phyloP scores from a whole-genome alignment of 1,140 invertebrate genomes.

The Drosophila repletoides region DNA sequence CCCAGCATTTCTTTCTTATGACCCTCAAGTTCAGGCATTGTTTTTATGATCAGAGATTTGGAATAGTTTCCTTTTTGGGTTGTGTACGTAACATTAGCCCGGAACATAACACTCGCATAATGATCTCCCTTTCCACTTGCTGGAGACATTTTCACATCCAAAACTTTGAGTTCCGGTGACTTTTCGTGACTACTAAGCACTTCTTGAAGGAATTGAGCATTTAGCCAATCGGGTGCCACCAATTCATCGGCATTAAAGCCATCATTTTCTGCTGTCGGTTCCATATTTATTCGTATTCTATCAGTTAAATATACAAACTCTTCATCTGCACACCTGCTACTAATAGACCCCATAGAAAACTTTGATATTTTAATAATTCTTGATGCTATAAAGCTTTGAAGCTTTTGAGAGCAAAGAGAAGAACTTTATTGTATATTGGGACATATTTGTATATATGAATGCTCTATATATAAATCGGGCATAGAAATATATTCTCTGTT shows the following conservation, averaged over 20 bases:
- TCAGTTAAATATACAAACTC: too few relatives aligned
- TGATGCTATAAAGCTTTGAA: too few relatives aligned
- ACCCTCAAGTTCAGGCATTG: slow-evolving; percentile 63
- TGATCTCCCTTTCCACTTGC: slow-evolving; percentile 70
- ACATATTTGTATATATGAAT: too few relatives aligned
- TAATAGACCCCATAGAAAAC: too few relatives aligned
- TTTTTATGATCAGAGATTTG: slow-evolving; percentile 67
- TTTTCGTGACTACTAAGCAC: slow-evolving; percentile 39
- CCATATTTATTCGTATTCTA: too few relatives aligned
- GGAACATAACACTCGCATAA: slow-evolving; percentile 75
- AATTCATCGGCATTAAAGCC: slow-evolving; percentile 61
- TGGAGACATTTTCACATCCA: slow-evolving; percentile 43
- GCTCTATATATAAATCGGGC: too few relatives aligned
- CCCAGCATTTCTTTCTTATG: slow-evolving; percentile 56
- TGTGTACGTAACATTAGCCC: slow-evolving; percentile 32
- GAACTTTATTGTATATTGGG: too few relatives aligned
- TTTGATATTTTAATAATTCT: too few relatives aligned
- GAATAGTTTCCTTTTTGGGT: background rate
- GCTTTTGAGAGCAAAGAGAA: too few relatives aligned
- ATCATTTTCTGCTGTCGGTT: slow-evolving; percentile 1
- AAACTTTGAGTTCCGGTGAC: slow-evolving; percentile 23
- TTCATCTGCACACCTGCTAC: too few relatives aligned
- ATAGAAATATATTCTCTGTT: too few relatives aligned
- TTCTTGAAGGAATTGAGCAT: slow-evolving; percentile 40
- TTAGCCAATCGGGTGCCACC: slow-evolving; percentile 57